Percentiles rank a stretch among this genome's conserved stretches.
Conservation (phyloP, 2,113 vertebrate genomes). For the Rhea americana region DNA sequence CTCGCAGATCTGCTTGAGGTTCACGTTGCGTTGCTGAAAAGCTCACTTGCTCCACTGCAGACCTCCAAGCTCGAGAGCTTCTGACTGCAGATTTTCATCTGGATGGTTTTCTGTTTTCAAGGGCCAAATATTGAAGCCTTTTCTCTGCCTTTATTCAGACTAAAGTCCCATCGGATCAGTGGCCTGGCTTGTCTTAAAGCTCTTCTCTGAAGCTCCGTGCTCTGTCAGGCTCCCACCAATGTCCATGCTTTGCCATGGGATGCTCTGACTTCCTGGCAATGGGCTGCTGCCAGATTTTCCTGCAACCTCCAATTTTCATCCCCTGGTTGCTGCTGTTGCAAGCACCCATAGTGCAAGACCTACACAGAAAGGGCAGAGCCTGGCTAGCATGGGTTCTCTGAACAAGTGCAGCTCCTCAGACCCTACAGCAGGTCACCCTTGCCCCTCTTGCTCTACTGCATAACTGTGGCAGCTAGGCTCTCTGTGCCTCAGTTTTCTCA, state of each 20-base stretch:
- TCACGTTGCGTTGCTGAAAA: not conserved
- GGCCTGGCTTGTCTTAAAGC: not conserved
- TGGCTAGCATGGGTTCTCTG: accelerated
- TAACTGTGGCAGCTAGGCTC: too few relatives aligned
- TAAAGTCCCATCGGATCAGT: not conserved
- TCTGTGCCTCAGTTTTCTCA: not conserved
- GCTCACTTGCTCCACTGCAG: not conserved
- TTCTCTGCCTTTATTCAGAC: not conserved
- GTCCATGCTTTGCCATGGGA: not conserved
- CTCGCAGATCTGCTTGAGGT: not conserved
- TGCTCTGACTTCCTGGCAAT: accelerated
- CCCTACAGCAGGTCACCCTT: accelerated
- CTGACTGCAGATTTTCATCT: not conserved
- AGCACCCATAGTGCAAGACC: accelerated
- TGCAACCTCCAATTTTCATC: not conserved
- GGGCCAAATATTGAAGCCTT: not conserved
- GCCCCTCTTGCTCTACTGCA: accelerated
- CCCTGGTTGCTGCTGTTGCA: not conserved
- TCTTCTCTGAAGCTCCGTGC: not conserved
- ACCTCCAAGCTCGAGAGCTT: not conserved
- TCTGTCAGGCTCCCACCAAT: not conserved
- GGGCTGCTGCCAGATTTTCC: not conserved
- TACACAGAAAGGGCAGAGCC: not conserved
- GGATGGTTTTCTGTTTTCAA: not conserved
- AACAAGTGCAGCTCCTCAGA: accelerated